A percentile compares a stretch with the other conserved stretches of the same genome.
These are phyloP conservation scores for Diploptera punctata DNA, from an alignment of 2,888 invertebrate species.

Conservation along the genomic window DNA sequence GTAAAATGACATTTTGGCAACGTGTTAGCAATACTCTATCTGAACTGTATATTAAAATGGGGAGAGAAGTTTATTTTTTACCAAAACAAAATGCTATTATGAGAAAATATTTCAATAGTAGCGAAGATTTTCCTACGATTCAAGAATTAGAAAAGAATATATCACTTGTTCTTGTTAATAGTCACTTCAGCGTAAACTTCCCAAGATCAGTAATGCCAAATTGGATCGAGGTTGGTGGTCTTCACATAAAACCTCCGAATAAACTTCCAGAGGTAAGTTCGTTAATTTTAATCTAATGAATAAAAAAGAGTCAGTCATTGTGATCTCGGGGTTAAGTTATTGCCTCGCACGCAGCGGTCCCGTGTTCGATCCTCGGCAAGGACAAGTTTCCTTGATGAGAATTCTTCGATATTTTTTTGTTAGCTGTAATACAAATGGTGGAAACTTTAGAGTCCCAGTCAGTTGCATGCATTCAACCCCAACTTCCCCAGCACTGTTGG, in stretches of 20 bases:
- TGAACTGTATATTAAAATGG: not conserved
- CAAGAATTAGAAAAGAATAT: slow-evolving; percentile 47
- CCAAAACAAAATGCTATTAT: slow-evolving; percentile 16
- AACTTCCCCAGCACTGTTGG: too few relatives aligned
- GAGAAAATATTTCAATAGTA: slow-evolving; percentile 35
- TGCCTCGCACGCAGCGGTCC: too few relatives aligned
- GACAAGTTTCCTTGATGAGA: too few relatives aligned
- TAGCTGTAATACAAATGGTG: too few relatives aligned
- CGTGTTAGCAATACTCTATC: not conserved
- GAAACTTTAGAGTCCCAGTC: too few relatives aligned
- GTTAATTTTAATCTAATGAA: too few relatives aligned
- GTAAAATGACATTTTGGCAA: slow-evolving; percentile 55
- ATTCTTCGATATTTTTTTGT: too few relatives aligned
- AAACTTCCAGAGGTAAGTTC: not conserved
- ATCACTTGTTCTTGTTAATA: slow-evolving; percentile 59
- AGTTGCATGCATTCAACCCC: too few relatives aligned
- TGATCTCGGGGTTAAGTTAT: too few relatives aligned
- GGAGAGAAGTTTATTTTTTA: not conserved
- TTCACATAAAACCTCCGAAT: slow-evolving; percentile 56
- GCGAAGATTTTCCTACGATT: slow-evolving; percentile 37
- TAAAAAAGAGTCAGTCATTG: too few relatives aligned
- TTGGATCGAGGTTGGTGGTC: slow-evolving; percentile 67
- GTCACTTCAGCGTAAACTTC: slow-evolving; percentile 57
- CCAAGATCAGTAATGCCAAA: slow-evolving; percentile 63
- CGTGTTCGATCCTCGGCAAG: too few relatives aligned